These are phyloP conservation scores for Eumeta japonica DNA, from an alignment of 1,140 invertebrate species.

Conservation along the genomic window DNA sequence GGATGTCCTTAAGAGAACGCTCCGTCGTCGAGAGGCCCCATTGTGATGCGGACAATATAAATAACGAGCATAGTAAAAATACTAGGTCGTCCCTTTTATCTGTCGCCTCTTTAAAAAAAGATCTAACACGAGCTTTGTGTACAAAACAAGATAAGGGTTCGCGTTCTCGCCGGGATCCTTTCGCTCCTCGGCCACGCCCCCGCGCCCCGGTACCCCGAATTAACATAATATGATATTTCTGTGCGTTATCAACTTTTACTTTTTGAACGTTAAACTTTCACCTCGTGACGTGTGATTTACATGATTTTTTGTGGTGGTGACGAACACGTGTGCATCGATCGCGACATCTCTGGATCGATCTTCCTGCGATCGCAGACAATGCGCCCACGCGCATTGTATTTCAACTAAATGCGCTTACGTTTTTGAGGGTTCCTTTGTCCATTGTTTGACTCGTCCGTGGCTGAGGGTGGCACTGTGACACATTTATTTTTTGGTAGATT, in stretches of 20 bases:
- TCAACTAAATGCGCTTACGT: slow-evolving; percentile 27
- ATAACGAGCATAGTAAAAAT: slow-evolving; percentile 30
- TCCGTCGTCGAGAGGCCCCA: slow-evolving; percentile 40
- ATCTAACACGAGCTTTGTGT: slow-evolving; percentile 30
- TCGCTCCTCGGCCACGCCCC: slow-evolving; percentile 16
- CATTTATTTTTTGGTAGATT: slow-evolving; percentile 50
- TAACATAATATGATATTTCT: slow-evolving; percentile 36
- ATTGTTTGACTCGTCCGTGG: slow-evolving; percentile 40
- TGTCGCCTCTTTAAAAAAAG: slow-evolving; percentile 26
- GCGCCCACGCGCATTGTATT: slow-evolving; percentile 31
- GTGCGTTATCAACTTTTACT: slow-evolving; percentile 41
- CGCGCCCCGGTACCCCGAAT: slow-evolving; percentile 22
- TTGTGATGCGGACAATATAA: slow-evolving; percentile 39
- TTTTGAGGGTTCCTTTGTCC: slow-evolving; percentile 36
- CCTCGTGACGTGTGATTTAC: slow-evolving; percentile 44
- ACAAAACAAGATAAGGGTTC: slow-evolving; percentile 22
- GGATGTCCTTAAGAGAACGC: slow-evolving; percentile 23
- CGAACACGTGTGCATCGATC: slow-evolving; percentile 27
- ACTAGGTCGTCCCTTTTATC: slow-evolving; percentile 30
- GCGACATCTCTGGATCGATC: slow-evolving; percentile 27
- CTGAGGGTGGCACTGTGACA: slow-evolving; percentile 53
- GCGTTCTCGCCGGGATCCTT: slow-evolving; percentile 27
- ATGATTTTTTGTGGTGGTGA: slow-evolving; percentile 24
- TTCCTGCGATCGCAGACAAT: slow-evolving; percentile 19
- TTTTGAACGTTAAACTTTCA: slow-evolving; percentile 50